A percentile compares a stretch with the other conserved stretches of the same genome.
Conservation (phyloP, 2,113 vertebrate genomes). For the Daubentonia madagascariensis region DNA sequence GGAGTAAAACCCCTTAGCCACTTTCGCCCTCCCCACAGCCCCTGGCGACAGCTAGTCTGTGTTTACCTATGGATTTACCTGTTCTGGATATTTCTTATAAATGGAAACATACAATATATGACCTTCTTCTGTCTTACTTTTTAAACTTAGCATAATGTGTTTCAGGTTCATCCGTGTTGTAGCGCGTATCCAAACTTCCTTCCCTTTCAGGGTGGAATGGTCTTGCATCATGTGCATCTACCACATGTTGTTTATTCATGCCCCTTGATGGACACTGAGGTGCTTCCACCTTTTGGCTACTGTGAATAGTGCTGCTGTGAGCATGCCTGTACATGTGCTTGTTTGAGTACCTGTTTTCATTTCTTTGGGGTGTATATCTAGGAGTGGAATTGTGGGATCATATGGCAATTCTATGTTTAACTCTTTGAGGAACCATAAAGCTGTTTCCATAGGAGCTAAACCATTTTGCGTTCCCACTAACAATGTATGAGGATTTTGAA, state of each 20-base stretch:
- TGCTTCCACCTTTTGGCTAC: not conserved
- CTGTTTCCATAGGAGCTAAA: not conserved
- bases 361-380: not conserved
- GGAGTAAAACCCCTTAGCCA: not conserved
- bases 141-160: not conserved
- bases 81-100: not conserved
- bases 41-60: not conserved
- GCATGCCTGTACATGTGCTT: not conserved
- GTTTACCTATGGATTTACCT: not conserved
- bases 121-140: not conserved
- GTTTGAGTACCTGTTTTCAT: not conserved
- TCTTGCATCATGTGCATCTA: not conserved
- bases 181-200: not conserved
- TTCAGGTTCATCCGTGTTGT: not conserved
- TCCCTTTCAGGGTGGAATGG: not conserved
- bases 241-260: not conserved
- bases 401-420: not conserved
- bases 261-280: not conserved
- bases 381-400: not conserved
- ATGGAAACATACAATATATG: not conserved
- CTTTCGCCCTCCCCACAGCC: rapidly evolving
- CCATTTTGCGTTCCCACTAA: not conserved
- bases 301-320: not conserved
- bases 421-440: not conserved
- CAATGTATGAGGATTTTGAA: not conserved